phyloP scores from a whole-genome alignment of 2,888 invertebrate genomes.

The Schizaphis graminum region DNA sequence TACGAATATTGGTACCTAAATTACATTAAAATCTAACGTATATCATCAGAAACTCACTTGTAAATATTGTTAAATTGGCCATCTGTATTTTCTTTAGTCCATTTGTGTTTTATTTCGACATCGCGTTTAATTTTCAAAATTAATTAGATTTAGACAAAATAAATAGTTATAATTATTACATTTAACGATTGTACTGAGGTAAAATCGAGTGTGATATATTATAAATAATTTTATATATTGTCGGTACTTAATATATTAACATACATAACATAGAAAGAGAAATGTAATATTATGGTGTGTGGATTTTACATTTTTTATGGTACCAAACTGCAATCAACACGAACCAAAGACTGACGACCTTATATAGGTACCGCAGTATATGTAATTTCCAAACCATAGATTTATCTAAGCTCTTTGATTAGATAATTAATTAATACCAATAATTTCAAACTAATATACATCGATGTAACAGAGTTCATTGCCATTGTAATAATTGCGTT shows the following conservation, averaged over 20 bases:
- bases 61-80: not conserved
- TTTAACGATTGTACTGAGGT: not conserved
- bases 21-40: not conserved
- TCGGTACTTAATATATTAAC: not conserved
- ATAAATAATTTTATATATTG: not conserved
- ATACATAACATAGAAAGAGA: not conserved
- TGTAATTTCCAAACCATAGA: not conserved
- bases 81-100: not conserved
- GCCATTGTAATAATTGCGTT: slow-evolving; percentile 8
- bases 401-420: slow-evolving; percentile 8
- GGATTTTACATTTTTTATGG: not conserved
- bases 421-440: slow-evolving; percentile 3
- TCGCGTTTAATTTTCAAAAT: not conserved
- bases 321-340: not conserved
- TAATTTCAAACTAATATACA: slow-evolving; percentile 14
- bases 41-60: not conserved
- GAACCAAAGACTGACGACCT: not conserved
- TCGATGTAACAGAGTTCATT: slow-evolving; percentile 7
- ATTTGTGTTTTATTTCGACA: not conserved
- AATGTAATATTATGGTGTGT: not conserved
- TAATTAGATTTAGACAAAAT: not conserved
- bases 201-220: not conserved
- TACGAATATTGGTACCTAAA: not conserved
- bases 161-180: not conserved
- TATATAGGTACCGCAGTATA: not conserved